Conservation (phyloP, 2,113 vertebrate species). For the Notothenia coriiceps region DNA sequence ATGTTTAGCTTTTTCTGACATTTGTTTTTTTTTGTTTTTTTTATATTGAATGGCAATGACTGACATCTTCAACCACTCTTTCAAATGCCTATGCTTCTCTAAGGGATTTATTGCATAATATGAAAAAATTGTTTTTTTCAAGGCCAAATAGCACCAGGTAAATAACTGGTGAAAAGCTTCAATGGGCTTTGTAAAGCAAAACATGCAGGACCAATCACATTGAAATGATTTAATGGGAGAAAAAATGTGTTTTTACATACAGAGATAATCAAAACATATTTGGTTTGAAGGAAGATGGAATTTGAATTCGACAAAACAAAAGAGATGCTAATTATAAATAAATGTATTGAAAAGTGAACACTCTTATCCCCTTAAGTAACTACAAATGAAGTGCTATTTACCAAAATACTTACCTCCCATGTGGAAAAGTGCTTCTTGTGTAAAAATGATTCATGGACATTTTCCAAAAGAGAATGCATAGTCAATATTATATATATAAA, state of each 20-base stretch:
- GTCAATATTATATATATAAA: conserved; percentile 2
- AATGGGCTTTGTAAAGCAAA: neutral
- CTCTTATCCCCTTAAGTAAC: neutral
- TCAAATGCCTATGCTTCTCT: no score
- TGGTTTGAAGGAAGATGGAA: neutral
- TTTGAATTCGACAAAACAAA: neutral
- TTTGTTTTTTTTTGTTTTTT: neutral
- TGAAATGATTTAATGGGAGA: neutral
- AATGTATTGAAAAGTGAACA: neutral
- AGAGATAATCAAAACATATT: no score
- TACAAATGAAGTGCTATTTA: conserved; percentile 4
- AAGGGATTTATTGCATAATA: neutral
- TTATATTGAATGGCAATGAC: neutral
- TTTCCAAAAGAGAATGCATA: neutral
- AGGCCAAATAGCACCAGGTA: conserved; percentile 18
- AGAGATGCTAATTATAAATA: neutral
- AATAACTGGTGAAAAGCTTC: neutral
- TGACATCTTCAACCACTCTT: neutral
- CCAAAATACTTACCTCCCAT: neutral
- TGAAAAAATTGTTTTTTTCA: neutral
- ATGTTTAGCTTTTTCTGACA: neutral
- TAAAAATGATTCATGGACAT: conserved; percentile 18
- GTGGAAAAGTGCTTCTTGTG: conserved; percentile 7
- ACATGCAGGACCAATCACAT: neutral
- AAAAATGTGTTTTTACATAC: no score